These are phyloP conservation scores for Uloborus plumipes DNA, from an alignment of 2,888 invertebrate genomes.

Conservation along the genomic window DNA sequence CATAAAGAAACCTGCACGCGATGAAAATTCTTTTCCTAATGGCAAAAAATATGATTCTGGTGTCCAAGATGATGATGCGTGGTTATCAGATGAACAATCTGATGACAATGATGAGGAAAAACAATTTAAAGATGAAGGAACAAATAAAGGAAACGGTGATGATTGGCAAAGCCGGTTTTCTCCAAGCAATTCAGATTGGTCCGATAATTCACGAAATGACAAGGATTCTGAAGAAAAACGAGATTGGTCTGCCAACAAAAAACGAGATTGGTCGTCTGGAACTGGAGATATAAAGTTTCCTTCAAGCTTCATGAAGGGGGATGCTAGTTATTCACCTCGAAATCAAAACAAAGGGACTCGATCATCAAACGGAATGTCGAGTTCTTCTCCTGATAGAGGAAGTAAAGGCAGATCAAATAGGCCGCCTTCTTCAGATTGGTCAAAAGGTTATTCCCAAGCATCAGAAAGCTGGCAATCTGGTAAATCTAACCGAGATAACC, in stretches of 20 bases:
- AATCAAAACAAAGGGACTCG: background rate
- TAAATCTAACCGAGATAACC: background rate
- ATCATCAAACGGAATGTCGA: background rate
- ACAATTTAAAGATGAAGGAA: background rate
- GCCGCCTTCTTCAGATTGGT: background rate
- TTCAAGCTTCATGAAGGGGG: too few species aligned
- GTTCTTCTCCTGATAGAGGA: background rate
- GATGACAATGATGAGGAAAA: background rate
- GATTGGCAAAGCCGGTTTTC: background rate
- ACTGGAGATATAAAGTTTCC: background rate
- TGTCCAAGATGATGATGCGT: background rate
- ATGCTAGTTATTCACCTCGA: too few species aligned
- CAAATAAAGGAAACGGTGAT: background rate
- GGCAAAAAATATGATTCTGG: too few species aligned
- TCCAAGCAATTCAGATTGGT: too few species aligned
- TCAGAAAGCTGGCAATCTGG: too few species aligned
- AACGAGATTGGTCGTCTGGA: slow-evolving; percentile 21
- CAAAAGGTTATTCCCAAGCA: background rate
- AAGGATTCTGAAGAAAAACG: too few species aligned
- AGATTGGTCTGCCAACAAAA: background rate
- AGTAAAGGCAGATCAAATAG: too few species aligned
- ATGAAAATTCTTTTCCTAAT: too few species aligned
- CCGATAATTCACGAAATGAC: background rate
- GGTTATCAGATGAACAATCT: background rate
- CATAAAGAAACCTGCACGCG: too few species aligned